phyloP scores from a whole-genome alignment of 2,113 vertebrate species.

The Corydoras maculifer region DNA sequence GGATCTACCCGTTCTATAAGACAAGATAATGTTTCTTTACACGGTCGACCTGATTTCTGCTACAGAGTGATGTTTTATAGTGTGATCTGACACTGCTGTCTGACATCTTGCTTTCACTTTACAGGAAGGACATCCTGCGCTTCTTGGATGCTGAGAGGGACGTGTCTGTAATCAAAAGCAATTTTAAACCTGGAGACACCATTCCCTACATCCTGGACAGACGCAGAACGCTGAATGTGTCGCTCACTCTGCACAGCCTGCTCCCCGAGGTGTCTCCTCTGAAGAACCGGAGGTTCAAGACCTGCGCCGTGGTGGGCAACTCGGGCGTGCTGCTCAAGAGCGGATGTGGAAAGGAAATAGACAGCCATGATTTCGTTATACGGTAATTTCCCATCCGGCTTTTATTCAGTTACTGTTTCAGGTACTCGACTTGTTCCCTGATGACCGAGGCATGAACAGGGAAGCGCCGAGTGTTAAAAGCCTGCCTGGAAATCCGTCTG shows the following conservation, averaged over 20 bases:
- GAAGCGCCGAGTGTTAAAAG: constrained; percentile 19
- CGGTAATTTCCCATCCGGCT: constrained; percentile 58
- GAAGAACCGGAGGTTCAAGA: constrained; percentile 79
- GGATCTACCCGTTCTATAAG: too few relatives aligned
- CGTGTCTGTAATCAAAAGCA: constrained; percentile 81
- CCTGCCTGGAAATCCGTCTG: constrained; percentile 2
- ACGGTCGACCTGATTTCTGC: too few relatives aligned
- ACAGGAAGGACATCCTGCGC: constrained; percentile 79
- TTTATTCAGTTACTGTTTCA: constrained; percentile 15
- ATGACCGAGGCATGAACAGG: not conserved
- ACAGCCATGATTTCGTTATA: constrained; percentile 80
- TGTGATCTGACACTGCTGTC: not conserved
- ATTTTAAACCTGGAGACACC: constrained; percentile 79
- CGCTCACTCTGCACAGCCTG: constrained; percentile 74
- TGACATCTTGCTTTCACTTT: constrained; percentile 3
- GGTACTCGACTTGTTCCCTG: constrained; percentile 9
- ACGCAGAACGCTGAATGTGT: constrained; percentile 78
- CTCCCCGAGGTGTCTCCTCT: constrained; percentile 82
- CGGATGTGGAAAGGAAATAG: constrained; percentile 79
- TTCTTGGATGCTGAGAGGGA: constrained; percentile 83
- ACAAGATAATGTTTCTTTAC: too few relatives aligned
- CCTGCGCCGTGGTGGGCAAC: constrained; percentile 82
- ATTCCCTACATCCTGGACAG: constrained; percentile 81
- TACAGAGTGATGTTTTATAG: too few relatives aligned
- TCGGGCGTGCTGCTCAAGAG: constrained; percentile 79